phyloP scores from a whole-genome alignment of 2,888 invertebrate genomes.

The Noctuana brunneofusca region DNA sequence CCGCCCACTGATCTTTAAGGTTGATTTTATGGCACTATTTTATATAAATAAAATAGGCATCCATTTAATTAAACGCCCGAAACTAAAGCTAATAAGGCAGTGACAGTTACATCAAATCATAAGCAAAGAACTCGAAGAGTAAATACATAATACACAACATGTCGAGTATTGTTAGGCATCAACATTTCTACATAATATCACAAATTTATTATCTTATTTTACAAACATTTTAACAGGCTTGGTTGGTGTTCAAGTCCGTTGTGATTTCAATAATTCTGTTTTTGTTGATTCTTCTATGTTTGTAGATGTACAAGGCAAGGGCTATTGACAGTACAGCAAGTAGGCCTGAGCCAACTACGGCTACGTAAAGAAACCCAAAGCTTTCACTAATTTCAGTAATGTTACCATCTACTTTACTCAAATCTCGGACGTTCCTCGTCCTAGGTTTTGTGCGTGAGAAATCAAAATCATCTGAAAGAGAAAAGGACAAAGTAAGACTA shows the following conservation, averaged over 20 bases:
- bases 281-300: constrained; percentile 49
- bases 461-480: constrained; percentile 68
- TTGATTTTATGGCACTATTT: constrained; percentile 73
- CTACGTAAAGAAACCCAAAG: constrained; percentile 52
- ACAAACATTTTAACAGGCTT: constrained; percentile 42
- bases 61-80: constrained; percentile 50
- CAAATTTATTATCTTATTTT: constrained; percentile 28
- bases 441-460: constrained; percentile 64
- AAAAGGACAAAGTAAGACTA: background rate
- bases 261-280: constrained; percentile 39
- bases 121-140: constrained; percentile 21
- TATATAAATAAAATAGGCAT: constrained; percentile 70
- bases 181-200: constrained; percentile 26
- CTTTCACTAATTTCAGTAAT: constrained; percentile 45
- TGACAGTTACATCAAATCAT: constrained; percentile 47
- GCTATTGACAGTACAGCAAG: constrained; percentile 56
- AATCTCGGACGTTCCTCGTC: constrained; percentile 63
- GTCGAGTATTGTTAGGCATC: constrained; percentile 2
- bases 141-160: constrained; percentile 13
- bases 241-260: constrained; percentile 38
- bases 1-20: constrained; percentile 14
- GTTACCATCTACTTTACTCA: constrained; percentile 46
- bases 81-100: constrained; percentile 68
- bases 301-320: constrained; percentile 54
- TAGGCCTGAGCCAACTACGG: constrained; percentile 55